Percentiles rank a stretch among this genome's conserved stretches.
These are phyloP conservation scores for Dorcus parallelipipedus DNA, from an alignment of 2,888 invertebrate species.

Conservation along the genomic window DNA sequence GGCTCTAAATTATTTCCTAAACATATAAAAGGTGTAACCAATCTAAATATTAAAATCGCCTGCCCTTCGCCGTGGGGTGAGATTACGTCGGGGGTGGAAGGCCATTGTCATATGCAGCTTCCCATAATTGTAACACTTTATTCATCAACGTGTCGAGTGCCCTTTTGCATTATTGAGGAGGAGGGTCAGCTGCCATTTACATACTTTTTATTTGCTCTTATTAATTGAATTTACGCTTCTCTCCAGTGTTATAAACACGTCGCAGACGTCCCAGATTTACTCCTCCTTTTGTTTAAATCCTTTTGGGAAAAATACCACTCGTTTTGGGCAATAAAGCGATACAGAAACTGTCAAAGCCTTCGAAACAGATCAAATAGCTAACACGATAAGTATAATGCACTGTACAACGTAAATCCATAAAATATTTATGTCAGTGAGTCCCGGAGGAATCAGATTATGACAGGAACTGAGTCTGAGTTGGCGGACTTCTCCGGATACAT, in stretches of 20 bases:
- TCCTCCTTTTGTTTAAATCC: slow-evolving; percentile 5
- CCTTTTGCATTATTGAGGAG: slow-evolving; percentile 44
- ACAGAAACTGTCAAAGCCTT: slow-evolving; percentile 34
- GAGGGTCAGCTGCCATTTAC: slow-evolving; percentile 46
- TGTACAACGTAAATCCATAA: slow-evolving; percentile 52
- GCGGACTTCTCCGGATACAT: background rate
- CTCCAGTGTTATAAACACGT: too few species aligned
- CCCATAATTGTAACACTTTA: slow-evolving; percentile 49
- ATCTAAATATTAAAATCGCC: slow-evolving; percentile 50
- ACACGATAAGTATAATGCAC: slow-evolving; percentile 51
- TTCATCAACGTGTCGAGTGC: slow-evolving; percentile 42
- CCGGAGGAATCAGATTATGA: slow-evolving; percentile 49
- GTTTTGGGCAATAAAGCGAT: slow-evolving; percentile 26
- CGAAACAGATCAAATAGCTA: slow-evolving; percentile 47
- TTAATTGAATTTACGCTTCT: slow-evolving; percentile 29
- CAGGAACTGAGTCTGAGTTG: slow-evolving; percentile 30
- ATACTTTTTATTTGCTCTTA: slow-evolving; percentile 46
- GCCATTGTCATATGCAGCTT: slow-evolving; percentile 48
- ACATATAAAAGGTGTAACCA: slow-evolving; percentile 53
- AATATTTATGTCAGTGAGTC: slow-evolving; percentile 48
- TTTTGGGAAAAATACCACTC: slow-evolving; percentile 20
- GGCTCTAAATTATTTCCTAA: slow-evolving; percentile 49
- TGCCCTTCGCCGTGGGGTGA: slow-evolving; percentile 23
- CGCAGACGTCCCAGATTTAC: background rate
- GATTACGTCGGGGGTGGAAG: slow-evolving; percentile 21